These are phyloP conservation scores for Redunca redunca DNA, from an alignment of 2,113 vertebrate species.

Conservation along the genomic window DNA sequence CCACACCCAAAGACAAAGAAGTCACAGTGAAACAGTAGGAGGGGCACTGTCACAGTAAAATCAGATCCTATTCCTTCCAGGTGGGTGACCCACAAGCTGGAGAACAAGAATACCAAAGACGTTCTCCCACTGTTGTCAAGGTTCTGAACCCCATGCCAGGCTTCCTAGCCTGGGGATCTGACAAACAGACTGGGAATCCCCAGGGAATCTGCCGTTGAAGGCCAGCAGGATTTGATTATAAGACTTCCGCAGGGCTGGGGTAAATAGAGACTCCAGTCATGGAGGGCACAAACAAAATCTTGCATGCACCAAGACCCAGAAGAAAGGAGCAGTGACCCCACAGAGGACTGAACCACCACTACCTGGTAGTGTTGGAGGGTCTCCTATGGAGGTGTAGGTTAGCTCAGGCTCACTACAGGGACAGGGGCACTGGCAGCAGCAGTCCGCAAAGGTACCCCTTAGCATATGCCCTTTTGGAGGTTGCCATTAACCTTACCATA, in stretches of 20 bases:
- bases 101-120: background rate
- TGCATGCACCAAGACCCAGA: background rate
- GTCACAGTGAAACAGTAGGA: background rate
- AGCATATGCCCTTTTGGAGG: background rate
- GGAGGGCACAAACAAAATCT: background rate
- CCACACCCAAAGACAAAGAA: background rate
- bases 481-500: background rate
- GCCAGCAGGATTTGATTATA: background rate
- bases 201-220: background rate
- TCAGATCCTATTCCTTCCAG: background rate
- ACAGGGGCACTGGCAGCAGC: background rate
- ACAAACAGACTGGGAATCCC: background rate
- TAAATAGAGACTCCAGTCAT: background rate
- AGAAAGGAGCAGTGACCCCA: background rate
- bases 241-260: background rate
- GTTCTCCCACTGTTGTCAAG: background rate
- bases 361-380: background rate
- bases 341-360: background rate
- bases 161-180: background rate
- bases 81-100: background rate
- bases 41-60: background rate
- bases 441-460: rapidly evolving
- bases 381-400: background rate
- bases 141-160: background rate
- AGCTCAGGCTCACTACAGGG: background rate